Evolutionary conservation across 1,140 invertebrate genomes (phyloP), one percentile per base, ranked within the genome.

Genomic region (Gryllus bimaculatus): DNA sequence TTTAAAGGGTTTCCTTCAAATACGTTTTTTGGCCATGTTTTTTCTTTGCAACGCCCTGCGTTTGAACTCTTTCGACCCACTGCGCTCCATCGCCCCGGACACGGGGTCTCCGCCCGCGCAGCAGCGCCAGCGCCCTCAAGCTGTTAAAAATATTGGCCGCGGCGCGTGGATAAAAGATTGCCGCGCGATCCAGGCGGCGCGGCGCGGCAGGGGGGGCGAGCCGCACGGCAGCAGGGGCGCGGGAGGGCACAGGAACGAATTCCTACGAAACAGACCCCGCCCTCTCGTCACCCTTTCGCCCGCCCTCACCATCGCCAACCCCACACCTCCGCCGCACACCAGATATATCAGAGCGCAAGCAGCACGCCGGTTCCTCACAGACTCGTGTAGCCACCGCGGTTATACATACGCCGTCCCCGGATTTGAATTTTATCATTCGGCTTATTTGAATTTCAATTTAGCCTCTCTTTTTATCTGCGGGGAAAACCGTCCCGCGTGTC

Each of bases 361-460:
- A 13, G 54, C 54, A 66, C 2, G 26, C 26, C 26, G 26, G 26
- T 39, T 39, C 18, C 54, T 66, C 54, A 66, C 54, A 10, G 18
- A 66, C 54, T 66, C 54, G 54, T 66, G 54, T 66, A 66, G 54
- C 54, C 54, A 66, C 54, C 54, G 5, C 26, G 26, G 54, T 66
- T 66, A 66, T 66, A 66, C 54, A 66, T 66, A 66, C 54, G 54
- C 54, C 54, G 54, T 66, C 54, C 18, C 54, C 54, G 54, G 54
- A 66, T 66, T 66, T 66, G 54, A 66, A 66, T 66, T 66, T 66
- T 66, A 66, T 66, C 54, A 66, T 66, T 66, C 54, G 54, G 54
- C 54, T 66, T 66, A 66, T 66, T 66, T 66, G 54, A 66, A 66
- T 66, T 66, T 66, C 54, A 66, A 66, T 66, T 66, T 66, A 66